Conservation (phyloP, 2,888 invertebrate genomes). For the Digitonthophagus gazella region DNA sequence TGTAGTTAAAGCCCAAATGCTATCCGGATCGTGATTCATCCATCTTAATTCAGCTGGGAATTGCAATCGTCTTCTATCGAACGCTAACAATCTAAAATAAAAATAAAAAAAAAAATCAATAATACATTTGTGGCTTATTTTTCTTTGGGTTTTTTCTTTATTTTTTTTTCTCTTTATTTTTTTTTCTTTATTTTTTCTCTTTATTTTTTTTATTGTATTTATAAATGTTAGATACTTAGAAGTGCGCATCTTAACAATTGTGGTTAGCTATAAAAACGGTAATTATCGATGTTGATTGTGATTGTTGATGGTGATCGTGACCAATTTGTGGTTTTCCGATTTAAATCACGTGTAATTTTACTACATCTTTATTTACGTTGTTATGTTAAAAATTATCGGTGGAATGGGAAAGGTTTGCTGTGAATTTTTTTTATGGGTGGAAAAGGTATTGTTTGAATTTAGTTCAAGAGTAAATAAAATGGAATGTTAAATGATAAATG, state of each 20-base stretch:
- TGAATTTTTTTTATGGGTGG: too few species aligned
- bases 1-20: constrained; percentile 72
- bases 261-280: background rate
- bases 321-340: too few species aligned
- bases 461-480: background rate
- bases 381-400: too few species aligned
- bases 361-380: background rate
- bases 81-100: constrained; percentile 64
- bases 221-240: too few species aligned
- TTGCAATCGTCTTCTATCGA: constrained; percentile 70
- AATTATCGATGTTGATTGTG: background rate
- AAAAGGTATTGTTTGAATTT: background rate
- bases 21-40: constrained; percentile 65
- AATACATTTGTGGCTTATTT: background rate
- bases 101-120: constrained; percentile 7
- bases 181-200: too few species aligned
- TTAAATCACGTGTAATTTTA: too few species aligned
- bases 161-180: too few species aligned
- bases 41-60: constrained; percentile 75
- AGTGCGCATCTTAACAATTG: background rate
- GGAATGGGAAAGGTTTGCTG: too few species aligned
- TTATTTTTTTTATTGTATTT: too few species aligned
- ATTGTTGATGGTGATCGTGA: too few species aligned
- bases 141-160: background rate
- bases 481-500: too few species aligned